Base-by-base conservation (phyloP, 1,140 invertebrate species). In the Mycetomoellerius zeteki region DNA sequence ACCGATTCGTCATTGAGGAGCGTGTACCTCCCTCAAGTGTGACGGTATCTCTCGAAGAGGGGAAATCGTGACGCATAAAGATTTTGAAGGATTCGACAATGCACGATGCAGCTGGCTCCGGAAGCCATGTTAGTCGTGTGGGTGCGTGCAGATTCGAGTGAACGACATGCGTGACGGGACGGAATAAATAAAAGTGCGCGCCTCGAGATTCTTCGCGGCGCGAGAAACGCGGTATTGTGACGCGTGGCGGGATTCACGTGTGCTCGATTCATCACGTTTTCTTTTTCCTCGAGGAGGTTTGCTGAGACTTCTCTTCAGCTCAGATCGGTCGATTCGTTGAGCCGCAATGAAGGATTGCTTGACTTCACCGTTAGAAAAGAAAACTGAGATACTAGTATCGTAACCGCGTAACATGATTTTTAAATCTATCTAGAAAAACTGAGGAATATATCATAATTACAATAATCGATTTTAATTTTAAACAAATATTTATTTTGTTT, bases 111-210 rank as follows among this genome's bases (percentile, higher is more conserved):
- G 92, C 91, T 92, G 89, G 91, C 54, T 58, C 24, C 54, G 50
- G 30, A 69, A 75, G 72, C 37, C 37, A 10, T 43, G 37, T 43
- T 43, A 75, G 85, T 73, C 80, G 90, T 78, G 91, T 77, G 85
- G 90, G 85, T 87, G 90, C 69, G 54, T 30, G 72, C 54, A 60
- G 88, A 88, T 88, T 37, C 73, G 78, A 86, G 72, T 87, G 89
- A 91, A 78, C 69, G 85, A 91, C 90, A 85, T 88, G 86, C 89
- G 89, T 89, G 88, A 82, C 86, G 88, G 77, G 64, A 88, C 60
- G 86, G 67, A 92, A 92, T 92, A 93, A 92, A 93, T 90, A 92
- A 92, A 90, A 91, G 85, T 90, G 89, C 87, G 90, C 88, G 91
- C 80, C 89, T 85, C 65, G 54, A 75, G 52, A 47, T 80, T 86